Evolutionary conservation across 2,113 vertebrate species (phyloP), one percentile per base, ranked within the genome.

Genomic region (Megaptera novaeangliae): DNA sequence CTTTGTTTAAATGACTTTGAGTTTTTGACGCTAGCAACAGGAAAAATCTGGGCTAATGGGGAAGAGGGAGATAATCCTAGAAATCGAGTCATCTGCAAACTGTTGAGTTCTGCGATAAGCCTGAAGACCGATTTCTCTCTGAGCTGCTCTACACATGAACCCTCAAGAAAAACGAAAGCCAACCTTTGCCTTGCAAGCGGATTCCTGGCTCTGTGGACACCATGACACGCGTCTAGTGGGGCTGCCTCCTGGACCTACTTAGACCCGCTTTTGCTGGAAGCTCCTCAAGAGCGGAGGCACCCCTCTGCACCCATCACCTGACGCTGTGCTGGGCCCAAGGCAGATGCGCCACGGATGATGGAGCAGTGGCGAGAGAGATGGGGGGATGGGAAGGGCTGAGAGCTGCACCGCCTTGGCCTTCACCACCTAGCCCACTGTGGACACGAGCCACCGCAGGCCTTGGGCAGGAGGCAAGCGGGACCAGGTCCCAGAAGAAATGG

Each of bases 391-490:
- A 36, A 44, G 31, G 36, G 31, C 20, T 36, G n/a, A 71, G 41
- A 25, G 31, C 9, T 3, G 5, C 17, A 27, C 21, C 8, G 31
- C 46, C 44, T 36, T 14, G 0, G 61, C 91, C 34, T 8, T 69
- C 55, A 29, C n/a, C 13, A 0, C 34, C 6, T 39, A 20, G 18
- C 59, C 39, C 5, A 0, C 9, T 9, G 18, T 0, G 8, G 29
- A 36, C 10, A 3, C 0, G 1, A 46, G 46, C 13, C 20, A 46
- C 39, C n/a, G 29, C 49, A 21, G 20, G 68, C 68, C 41, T 2
- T 0, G 74, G 74, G 18, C 44, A 34, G 9, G 44, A 77, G 74
- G 9, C 14, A 15, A 77, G 74, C 44, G 49, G 74, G 29, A 31
- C 41, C 41, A 75, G 72, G 27, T 8, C n/a, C 64, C 6, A 0